phyloP scores from a whole-genome alignment of 2,113 vertebrate genomes.

The Elephas maximus region DNA sequence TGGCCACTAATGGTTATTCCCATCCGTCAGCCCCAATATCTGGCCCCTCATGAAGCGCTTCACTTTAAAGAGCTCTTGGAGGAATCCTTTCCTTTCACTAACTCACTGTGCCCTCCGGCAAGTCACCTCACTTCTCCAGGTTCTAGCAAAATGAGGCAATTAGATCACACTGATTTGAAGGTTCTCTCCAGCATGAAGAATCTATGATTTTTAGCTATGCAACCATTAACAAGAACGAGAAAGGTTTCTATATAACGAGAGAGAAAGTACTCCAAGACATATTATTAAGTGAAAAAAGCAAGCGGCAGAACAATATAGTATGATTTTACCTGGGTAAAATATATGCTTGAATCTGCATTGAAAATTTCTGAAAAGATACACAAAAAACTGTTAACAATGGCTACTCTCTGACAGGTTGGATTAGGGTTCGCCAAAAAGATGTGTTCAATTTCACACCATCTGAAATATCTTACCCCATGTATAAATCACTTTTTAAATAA shows the following conservation, averaged over 20 bases:
- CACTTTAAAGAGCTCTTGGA: slow-evolving; percentile 32
- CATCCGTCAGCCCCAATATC: not conserved
- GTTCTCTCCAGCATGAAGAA: slow-evolving; percentile 65
- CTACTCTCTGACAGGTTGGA: not conserved
- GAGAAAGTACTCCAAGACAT: slow-evolving; percentile 42
- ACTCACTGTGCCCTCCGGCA: not conserved
- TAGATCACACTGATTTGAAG: slow-evolving; percentile 71
- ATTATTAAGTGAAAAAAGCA: slow-evolving; percentile 66
- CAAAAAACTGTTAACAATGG: not conserved
- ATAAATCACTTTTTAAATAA: not conserved
- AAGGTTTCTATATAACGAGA: slow-evolving; percentile 11
- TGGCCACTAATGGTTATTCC: not conserved
- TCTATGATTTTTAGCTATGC: slow-evolving; percentile 72
- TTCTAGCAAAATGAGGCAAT: slow-evolving; percentile 75
- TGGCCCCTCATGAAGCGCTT: not conserved
- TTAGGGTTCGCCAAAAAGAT: not conserved
- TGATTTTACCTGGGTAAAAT: slow-evolving; percentile 65
- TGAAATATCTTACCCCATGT: not conserved
- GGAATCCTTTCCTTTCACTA: slow-evolving; percentile 29
- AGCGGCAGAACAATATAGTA: slow-evolving; percentile 53
- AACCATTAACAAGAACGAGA: slow-evolving; percentile 51
- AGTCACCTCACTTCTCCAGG: slow-evolving; percentile 57
- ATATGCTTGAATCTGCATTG: slow-evolving; percentile 58
- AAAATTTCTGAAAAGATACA: not conserved
- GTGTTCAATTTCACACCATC: not conserved